Percentiles rank a stretch among this genome's conserved stretches.
Conservation (phyloP, 30 jellyfish, hydroid and myxozoan species). For the Hydra vulgaris region DNA sequence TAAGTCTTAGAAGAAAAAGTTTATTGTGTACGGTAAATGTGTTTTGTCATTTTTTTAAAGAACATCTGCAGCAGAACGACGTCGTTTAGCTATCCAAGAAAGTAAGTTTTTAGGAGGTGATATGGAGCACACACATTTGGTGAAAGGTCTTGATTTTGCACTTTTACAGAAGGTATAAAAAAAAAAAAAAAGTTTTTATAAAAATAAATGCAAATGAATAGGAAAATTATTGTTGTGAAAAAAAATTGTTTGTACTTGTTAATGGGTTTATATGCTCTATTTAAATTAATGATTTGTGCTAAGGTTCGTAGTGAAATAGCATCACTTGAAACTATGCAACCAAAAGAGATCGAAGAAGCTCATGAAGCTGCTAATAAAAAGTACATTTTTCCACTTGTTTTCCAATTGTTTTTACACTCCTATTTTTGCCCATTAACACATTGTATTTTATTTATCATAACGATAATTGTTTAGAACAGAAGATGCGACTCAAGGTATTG, state of each 20-base stretch:
- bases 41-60: conserved; percentile 19
- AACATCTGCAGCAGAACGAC: conserved; percentile 77
- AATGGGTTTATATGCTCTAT: too few species aligned
- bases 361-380: conserved; percentile 17
- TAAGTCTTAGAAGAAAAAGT: too few species aligned
- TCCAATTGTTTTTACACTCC: too few species aligned
- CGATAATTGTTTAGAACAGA: neutral
- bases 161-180: conserved; percentile 72
- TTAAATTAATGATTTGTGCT: neutral
- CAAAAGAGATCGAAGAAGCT: conserved; percentile 32
- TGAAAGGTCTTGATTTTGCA: conserved; percentile 96
- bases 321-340: conserved; percentile 33
- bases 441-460: neutral
- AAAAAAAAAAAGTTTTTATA: neutral
- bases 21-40: too few species aligned
- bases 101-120: conserved; percentile 98
- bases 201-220: too few species aligned
- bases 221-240: too few species aligned
- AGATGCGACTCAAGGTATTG: neutral
- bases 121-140: conserved; percentile 98
- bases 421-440: too few species aligned
- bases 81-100: conserved; percentile 93
- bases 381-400: too few species aligned
- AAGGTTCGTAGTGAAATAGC: conserved; percentile 91
- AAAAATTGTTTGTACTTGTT: neutral